Evolutionary conservation across 2,888 invertebrate genomes (phyloP).

Genomic region (Caenorhabditis parvicauda): DNA sequence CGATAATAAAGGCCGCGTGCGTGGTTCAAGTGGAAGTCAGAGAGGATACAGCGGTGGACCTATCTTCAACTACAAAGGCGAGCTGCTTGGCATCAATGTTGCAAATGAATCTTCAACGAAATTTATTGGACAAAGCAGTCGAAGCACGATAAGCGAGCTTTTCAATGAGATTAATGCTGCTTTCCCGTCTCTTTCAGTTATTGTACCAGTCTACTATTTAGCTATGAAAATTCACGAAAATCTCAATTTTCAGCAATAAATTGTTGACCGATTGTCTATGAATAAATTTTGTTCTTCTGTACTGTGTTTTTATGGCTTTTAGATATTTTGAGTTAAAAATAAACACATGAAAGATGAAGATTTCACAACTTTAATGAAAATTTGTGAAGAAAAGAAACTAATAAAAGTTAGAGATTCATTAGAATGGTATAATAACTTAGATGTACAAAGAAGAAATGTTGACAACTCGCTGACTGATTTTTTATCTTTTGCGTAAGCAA

Average conservation of each 20-base stretch:
- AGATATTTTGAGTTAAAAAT: conserved; percentile 6
- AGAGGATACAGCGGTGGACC: conserved; percentile 8
- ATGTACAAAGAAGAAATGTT: conserved; percentile 9
- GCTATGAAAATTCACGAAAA: conserved; percentile 4
- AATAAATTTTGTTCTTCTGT: conserved; percentile 5
- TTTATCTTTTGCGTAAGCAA: conserved; percentile 8
- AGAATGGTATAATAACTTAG: conserved; percentile 22
- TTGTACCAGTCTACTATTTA: conserved; percentile 5
- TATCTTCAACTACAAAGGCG: conserved; percentile 2
- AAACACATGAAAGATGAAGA: conserved; percentile 14
- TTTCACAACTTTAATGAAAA: conserved; percentile 19
- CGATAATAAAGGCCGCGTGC: conserved; percentile 8
- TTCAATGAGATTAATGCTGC: conserved; percentile 5
- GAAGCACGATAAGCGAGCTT: not conserved
- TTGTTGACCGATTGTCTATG: conserved; percentile 5
- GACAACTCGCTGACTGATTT: conserved; percentile 1
- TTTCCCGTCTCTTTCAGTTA: conserved; percentile 3
- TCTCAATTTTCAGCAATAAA: conserved; percentile 5
- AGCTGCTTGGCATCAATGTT: conserved; percentile 2
- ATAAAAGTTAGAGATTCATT: conserved; percentile 16
- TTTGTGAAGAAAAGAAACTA: conserved; percentile 16
- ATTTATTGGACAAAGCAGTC: not conserved
- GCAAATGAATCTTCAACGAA: conserved; percentile 1
- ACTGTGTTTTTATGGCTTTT: conserved; percentile 4
- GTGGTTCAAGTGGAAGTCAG: conserved; percentile 9